Conservation (phyloP, 2,888 invertebrate species). For the Cheilosia vulpina region DNA sequence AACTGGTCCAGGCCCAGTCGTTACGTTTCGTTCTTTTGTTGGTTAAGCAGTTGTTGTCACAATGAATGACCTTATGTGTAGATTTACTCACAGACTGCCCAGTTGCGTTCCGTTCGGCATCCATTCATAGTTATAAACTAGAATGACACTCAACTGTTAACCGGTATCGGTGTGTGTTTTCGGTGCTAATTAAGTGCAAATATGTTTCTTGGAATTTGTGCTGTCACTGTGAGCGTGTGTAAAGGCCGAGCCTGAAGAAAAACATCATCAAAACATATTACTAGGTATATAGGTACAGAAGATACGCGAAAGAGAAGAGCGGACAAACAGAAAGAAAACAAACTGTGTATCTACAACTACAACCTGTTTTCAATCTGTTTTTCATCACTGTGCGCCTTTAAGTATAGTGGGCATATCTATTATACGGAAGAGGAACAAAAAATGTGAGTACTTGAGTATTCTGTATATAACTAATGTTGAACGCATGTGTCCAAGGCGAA, state of each 20-base stretch:
- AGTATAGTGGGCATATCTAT: slow-evolving; percentile 28
- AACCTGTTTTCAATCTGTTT: slow-evolving; percentile 70
- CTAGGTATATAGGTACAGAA: slow-evolving; percentile 15
- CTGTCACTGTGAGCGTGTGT: slow-evolving; percentile 33
- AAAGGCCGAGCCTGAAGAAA: slow-evolving; percentile 45
- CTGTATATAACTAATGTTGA: background rate
- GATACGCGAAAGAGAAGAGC: slow-evolving; percentile 35
- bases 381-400: slow-evolving; percentile 29
- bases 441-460: slow-evolving; percentile 46
- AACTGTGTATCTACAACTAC: slow-evolving; percentile 35
- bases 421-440: slow-evolving; percentile 51
- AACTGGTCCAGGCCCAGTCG: slow-evolving; percentile 26
- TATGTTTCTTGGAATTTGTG: slow-evolving; percentile 63
- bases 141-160: slow-evolving; percentile 28
- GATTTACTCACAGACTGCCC: slow-evolving; percentile 22
- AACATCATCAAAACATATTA: background rate
- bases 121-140: slow-evolving; percentile 41
- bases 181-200: slow-evolving; percentile 74
- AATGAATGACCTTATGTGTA: slow-evolving; percentile 53
- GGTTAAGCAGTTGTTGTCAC: slow-evolving; percentile 9
- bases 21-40: slow-evolving; percentile 5
- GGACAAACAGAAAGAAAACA: slow-evolving; percentile 49
- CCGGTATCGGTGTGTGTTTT: slow-evolving; percentile 37
- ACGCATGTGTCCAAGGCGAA: slow-evolving; percentile 17
- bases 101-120: slow-evolving; percentile 36